Base-by-base conservation (phyloP, 2,888 invertebrate genomes). In the Phytoseiulus persimilis region DNA sequence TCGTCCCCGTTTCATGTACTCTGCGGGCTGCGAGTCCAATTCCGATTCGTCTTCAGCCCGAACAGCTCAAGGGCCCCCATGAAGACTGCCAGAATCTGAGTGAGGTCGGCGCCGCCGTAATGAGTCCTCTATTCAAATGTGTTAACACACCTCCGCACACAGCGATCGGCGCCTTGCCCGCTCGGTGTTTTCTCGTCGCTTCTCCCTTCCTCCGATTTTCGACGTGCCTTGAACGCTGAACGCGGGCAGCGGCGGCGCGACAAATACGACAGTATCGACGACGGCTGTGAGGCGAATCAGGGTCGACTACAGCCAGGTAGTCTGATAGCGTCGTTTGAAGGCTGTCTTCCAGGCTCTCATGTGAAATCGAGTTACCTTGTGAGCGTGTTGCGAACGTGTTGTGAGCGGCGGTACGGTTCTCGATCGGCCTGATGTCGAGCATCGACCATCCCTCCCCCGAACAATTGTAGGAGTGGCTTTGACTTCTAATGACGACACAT, bases 381-480 rank as follows among this genome's bases (percentile, higher is more conserved):
- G n/a, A n/a, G 65, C 65, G 65, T 65, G 65, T 23, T 65, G 65
- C 18, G 28, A 65, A 65, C 65, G n/a, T n/a, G n/a, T 65, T 65
- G 23, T 65, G 65, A 65, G 65, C 65, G 65, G 14, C 28, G 65
- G 65, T 18, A n/a, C n/a, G 46, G 46, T 46, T 46, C 65, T 3
- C 65, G 65, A 65, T 65, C 65, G 23, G 65, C 18, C 18, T 28
- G 65, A 65, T 65, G 65, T 65, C 65, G 65, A 65, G 18, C 65
- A 65, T 65, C 65, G 65, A 65, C 65, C 65, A 65, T 65, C 65
- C 65, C 65, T 65, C 65, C 65, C 65, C 65, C 65, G 65, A 65
- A 65, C 65, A 65, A 65, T 65, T 65, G 65, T 65, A 65, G 65
- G 65, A 65, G 65, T 65, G 65, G 65, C 65, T 65, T 28, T 65